Evolutionary conservation across 2,113 vertebrate genomes (phyloP).

Genomic region (Aegithalos caudatus): DNA sequence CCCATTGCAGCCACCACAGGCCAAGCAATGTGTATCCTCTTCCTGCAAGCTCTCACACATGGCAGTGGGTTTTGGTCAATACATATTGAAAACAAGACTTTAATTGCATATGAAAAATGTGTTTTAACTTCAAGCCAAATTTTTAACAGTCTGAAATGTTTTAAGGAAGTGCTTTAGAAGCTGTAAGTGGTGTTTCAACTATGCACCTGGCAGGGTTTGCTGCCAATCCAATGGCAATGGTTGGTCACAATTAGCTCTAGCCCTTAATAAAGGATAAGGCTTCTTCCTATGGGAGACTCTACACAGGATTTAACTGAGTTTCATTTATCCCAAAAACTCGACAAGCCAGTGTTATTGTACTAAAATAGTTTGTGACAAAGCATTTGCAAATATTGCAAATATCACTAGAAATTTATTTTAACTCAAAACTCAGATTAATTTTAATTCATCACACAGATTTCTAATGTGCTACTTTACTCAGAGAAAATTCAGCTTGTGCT

Average conservation of each 20-base stretch:
- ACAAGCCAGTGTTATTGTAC: fast-evolving
- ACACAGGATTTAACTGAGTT: neutral
- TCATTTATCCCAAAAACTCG: neutral
- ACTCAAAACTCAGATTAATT: neutral
- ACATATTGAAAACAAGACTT: neutral
- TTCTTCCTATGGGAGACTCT: neutral
- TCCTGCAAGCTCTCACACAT: neutral
- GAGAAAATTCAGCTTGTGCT: neutral
- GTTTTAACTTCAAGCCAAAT: neutral
- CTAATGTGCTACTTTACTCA: neutral
- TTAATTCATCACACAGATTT: neutral
- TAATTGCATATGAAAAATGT: neutral
- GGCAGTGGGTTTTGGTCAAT: neutral
- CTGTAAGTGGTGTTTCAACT: neutral
- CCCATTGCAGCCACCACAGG: neutral
- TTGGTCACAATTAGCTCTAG: neutral
- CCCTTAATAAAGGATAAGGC: fast-evolving
- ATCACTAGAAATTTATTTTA: neutral
- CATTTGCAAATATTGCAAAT: neutral
- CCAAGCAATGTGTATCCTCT: neutral
- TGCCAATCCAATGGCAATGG: fast-evolving
- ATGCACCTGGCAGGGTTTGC: neutral
- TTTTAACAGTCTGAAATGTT: neutral
- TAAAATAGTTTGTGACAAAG: neutral
- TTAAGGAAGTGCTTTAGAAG: neutral